Base-by-base conservation (phyloP, 2,113 vertebrate genomes). In the Scartelaos histophorus region DNA sequence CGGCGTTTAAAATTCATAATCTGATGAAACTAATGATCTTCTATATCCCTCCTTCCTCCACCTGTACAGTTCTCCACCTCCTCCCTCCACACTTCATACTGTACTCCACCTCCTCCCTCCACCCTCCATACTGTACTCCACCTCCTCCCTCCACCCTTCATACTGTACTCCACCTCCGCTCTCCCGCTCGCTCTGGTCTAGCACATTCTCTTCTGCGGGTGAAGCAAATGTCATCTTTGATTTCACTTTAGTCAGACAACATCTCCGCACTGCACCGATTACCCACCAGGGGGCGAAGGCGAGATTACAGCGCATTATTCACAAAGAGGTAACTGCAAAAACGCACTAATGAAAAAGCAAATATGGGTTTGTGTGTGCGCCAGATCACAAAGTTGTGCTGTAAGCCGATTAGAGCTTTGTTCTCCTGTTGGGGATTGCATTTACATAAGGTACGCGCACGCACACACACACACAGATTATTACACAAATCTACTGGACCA, bases 381-480 rank as follows among this genome's bases (percentile, higher is more conserved):
- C 81, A 85, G 91, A 93, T 92, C 91, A 87, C 86, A 60, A 90
- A 92, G 80, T 88, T 87, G 78, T 78, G 76, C 83, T 78, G 29
- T 89, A 90, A 93, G 84, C 84, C 88, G 89, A 93, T 93, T 91
- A 86, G 76, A 53, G 89, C 82, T 91, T 89, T 90, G 86, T 88
- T 38, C 81, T 88, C 69, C 86, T 85, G 70, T 81, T 79, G 87
- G 87, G 88, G 60, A 88, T 87, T 85, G 74, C 76, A 90, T 92
- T 91, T 91, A 88, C 88, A 88, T 88, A 87, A 89, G 82, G 83
- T 85, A 66, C 83, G 67, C 64, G 34, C 46, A 53, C 21, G 56
- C 65, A 73, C 73, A 74, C 72, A 58, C 82, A 67, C 64, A 38
- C 38, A 45, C 19, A 60, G 80, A 90, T 83, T 80, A 90, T 89